These are phyloP conservation scores for Diorhabda carinulata DNA, from an alignment of 1,140 invertebrate genomes.

Conservation along the genomic window DNA sequence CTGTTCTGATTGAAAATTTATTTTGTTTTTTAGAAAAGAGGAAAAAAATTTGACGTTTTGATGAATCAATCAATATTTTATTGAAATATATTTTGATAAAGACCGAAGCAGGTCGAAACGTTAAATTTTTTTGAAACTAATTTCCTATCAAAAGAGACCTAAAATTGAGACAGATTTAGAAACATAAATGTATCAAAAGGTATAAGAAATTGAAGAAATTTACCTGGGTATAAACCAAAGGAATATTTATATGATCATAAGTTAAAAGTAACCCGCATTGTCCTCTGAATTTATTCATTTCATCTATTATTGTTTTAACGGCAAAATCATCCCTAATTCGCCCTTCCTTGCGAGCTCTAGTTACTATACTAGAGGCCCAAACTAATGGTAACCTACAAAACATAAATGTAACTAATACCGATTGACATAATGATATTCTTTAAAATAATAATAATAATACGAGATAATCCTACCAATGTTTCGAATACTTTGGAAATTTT, in stretches of 20 bases:
- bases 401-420: background rate
- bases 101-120: too few species aligned
- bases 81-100: too few species aligned
- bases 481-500: constrained; percentile 70
- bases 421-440: background rate
- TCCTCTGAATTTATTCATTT: constrained; percentile 82
- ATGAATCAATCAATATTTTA: too few species aligned
- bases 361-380: constrained; percentile 88
- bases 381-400: constrained; percentile 74
- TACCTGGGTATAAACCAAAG: constrained; percentile 90
- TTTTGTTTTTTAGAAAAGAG: too few species aligned
- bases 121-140: too few species aligned
- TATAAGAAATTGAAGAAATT: background rate
- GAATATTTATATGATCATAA: constrained; percentile 90
- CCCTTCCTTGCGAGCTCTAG: constrained; percentile 81
- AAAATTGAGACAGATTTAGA: too few species aligned
- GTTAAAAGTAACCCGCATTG: constrained; percentile 75
- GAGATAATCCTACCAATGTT: constrained; percentile 60
- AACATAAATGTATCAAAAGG: too few species aligned
- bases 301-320: constrained; percentile 85
- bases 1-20: too few species aligned
- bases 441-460: too few species aligned
- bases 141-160: too few species aligned
- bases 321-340: constrained; percentile 89
- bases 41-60: too few species aligned